Evolutionary conservation across 1,140 invertebrate species (phyloP).

Genomic region (Sitodiplosis mosellana): DNA sequence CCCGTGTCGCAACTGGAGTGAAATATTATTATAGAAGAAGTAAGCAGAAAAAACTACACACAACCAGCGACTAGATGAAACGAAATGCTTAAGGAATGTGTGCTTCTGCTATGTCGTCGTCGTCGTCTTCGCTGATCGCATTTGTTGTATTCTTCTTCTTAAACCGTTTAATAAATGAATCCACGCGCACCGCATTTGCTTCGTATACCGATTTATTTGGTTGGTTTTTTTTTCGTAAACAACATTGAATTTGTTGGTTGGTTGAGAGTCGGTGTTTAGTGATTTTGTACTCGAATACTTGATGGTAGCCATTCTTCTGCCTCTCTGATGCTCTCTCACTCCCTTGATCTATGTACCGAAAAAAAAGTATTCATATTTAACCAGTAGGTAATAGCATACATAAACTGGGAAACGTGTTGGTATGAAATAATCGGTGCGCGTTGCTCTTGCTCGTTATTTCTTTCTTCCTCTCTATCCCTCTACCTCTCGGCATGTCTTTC

Average conservation of each 20-base stretch:
- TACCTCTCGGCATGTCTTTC: too few species aligned
- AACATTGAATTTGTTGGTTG: not conserved
- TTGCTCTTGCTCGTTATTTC: too few species aligned
- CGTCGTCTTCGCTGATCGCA: not conserved
- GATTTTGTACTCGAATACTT: not conserved
- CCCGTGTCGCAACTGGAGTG: too few species aligned
- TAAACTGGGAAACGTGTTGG: too few species aligned
- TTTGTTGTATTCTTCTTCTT: not conserved
- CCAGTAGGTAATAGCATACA: too few species aligned
- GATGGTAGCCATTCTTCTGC: not conserved
- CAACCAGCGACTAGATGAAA: constrained; percentile 8
- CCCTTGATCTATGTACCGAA: not conserved
- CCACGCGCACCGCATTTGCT: not conserved
- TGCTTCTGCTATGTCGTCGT: not conserved
- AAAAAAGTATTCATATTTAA: not conserved
- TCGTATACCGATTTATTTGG: too few species aligned
- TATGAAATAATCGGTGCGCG: too few species aligned
- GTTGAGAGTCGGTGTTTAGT: constrained; percentile 2
- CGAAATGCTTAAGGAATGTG: too few species aligned
- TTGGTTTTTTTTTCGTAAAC: not conserved
- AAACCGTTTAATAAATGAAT: not conserved
- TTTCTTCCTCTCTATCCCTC: too few species aligned
- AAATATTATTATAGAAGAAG: constrained; percentile 4
- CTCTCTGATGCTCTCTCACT: constrained; percentile 1
- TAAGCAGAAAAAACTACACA: constrained; percentile 10